Evolutionary conservation across 2,797 vertebrate species (phyloP).

Genomic region (Pyrocephalus nanus): DNA sequence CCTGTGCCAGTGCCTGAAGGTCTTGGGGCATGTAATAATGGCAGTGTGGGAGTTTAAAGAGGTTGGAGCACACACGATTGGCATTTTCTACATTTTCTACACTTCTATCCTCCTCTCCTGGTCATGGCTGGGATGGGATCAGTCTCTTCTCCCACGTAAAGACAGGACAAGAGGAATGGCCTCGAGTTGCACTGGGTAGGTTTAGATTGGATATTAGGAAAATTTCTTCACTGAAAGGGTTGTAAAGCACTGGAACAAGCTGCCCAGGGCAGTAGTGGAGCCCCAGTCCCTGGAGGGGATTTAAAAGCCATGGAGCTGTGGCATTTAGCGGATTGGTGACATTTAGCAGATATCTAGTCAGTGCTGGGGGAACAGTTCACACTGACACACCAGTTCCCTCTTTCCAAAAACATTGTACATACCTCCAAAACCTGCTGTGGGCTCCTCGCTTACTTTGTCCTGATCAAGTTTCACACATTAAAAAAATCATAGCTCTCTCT

Average conservation of each 20-base stretch:
- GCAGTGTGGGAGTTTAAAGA: rapidly evolving
- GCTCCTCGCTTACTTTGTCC: too few relatives aligned
- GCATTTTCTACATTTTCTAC: not conserved
- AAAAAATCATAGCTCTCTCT: too few relatives aligned
- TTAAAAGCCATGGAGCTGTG: too few relatives aligned
- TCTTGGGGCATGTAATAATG: rapidly evolving
- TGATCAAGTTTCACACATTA: too few relatives aligned
- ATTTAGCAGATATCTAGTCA: too few relatives aligned
- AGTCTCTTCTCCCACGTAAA: not conserved
- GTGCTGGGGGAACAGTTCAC: too few relatives aligned
- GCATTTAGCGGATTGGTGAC: too few relatives aligned
- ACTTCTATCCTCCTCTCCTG: not conserved
- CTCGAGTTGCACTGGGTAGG: not conserved
- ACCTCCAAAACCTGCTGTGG: too few relatives aligned
- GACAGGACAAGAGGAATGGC: not conserved
- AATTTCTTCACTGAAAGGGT: not conserved
- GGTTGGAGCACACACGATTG: not conserved
- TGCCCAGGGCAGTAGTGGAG: rapidly evolving
- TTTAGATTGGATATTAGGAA: not conserved
- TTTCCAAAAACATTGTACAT: too few relatives aligned
- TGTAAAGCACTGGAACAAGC: not conserved
- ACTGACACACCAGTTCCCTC: too few relatives aligned
- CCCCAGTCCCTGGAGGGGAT: not conserved
- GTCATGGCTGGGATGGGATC: not conserved
- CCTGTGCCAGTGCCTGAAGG: not conserved